Conservation (phyloP, 2,888 invertebrate species). For the Peribatodes rhomboidaria region DNA sequence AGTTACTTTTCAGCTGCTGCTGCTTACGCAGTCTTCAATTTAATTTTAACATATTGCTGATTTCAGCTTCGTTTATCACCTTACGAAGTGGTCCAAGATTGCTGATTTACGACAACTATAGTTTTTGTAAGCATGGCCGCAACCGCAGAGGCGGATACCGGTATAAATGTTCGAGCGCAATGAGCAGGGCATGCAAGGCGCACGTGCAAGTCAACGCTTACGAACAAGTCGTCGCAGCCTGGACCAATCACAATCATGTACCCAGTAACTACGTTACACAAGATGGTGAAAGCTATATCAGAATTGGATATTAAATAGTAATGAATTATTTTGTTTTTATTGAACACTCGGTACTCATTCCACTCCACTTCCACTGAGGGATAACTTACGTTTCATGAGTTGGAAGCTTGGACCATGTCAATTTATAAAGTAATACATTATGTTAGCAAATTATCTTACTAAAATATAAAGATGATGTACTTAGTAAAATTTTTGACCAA, state of each 20-base stretch:
- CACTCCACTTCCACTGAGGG: too few species aligned
- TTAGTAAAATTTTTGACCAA: not conserved
- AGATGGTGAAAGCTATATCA: slow-evolving; percentile 10
- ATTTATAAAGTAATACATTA: too few species aligned
- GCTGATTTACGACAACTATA: slow-evolving; percentile 10
- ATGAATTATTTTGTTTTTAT: too few species aligned
- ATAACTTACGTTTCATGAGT: too few species aligned
- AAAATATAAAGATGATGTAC: not conserved
- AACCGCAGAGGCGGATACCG: slow-evolving; percentile 23
- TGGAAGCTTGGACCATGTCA: too few species aligned
- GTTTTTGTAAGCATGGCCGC: slow-evolving; percentile 17
- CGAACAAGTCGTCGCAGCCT: not conserved
- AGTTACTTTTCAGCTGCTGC: not conserved
- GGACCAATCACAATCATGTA: slow-evolving; percentile 18
- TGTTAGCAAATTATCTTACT: not conserved
- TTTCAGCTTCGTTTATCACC: slow-evolving; percentile 12
- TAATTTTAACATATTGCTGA: not conserved
- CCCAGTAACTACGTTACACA: slow-evolving; percentile 2
- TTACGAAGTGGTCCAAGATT: slow-evolving; percentile 13
- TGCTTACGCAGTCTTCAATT: not conserved
- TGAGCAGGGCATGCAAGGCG: slow-evolving; percentile 38
- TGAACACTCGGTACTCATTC: too few species aligned
- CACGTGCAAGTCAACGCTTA: slow-evolving; percentile 24
- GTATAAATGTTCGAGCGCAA: slow-evolving; percentile 40
- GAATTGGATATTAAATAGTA: not conserved